A percentile compares a stretch with the other conserved stretches of the same genome.
Conservation (phyloP, 2,888 invertebrate genomes). For the Rotaria sp. region DNA sequence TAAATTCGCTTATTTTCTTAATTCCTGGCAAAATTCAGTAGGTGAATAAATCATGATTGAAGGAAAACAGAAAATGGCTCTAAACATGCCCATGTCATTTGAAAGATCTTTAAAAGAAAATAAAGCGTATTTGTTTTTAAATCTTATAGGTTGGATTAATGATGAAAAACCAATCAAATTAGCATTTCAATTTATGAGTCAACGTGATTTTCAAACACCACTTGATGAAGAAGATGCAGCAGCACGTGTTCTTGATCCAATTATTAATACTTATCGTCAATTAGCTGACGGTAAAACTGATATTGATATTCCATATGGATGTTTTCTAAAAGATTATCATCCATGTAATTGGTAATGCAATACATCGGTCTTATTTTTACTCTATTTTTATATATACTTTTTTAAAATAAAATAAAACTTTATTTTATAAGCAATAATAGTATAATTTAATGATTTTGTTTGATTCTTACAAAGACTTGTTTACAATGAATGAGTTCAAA, state of each 20-base stretch:
- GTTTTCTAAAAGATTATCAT: constrained; percentile 32
- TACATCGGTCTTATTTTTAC: not conserved
- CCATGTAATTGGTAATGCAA: constrained; percentile 5
- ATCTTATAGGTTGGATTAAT: constrained; percentile 11
- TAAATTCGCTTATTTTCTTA: too few relatives aligned
- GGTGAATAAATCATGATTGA: too few relatives aligned
- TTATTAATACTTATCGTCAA: not conserved
- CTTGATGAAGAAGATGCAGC: constrained; percentile 34
- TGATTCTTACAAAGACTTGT: too few relatives aligned
- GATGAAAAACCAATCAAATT: not conserved
- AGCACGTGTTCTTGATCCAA: constrained; percentile 32
- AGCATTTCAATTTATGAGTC: not conserved
- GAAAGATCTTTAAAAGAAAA: too few relatives aligned
- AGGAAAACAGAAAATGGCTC: too few relatives aligned
- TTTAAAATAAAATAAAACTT: too few relatives aligned
- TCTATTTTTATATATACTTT: not conserved
- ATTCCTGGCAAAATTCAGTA: too few relatives aligned
- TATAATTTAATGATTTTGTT: too few relatives aligned
- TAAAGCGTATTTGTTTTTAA: too few relatives aligned
- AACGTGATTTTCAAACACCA: constrained; percentile 26
- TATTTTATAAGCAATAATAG: too few relatives aligned
- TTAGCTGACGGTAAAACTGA: not conserved
- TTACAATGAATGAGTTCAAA: too few relatives aligned
- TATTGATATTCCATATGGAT: not conserved
- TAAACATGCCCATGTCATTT: too few relatives aligned